These are phyloP conservation scores for Orchestes rusci DNA, from an alignment of 2,888 invertebrate species.

Conservation along the genomic window DNA sequence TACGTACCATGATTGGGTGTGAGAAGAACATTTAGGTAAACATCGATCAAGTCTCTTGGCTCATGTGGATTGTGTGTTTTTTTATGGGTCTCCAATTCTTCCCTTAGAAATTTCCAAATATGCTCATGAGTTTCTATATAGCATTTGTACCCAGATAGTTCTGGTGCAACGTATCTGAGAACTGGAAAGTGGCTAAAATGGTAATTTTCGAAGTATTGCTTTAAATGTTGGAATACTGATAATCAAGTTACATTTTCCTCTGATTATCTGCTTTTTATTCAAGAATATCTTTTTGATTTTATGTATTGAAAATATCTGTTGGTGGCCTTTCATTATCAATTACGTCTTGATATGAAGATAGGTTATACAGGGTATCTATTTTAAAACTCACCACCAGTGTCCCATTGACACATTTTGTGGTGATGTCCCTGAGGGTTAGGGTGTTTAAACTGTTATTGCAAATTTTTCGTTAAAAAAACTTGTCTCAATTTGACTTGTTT, in stretches of 20 bases:
- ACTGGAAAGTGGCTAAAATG: conserved; percentile 44
- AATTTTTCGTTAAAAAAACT: no score
- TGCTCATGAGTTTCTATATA: conserved; percentile 64
- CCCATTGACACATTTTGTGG: no score
- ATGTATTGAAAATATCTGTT: neutral
- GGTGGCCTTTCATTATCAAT: neutral
- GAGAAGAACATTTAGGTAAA: conserved; percentile 62
- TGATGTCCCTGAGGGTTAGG: no score
- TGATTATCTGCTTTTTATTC: no score
- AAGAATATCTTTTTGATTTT: no score
- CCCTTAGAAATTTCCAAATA: conserved; percentile 64
- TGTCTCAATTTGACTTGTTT: no score
- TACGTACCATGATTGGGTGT: conserved; percentile 49
- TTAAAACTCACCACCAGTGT: no score
- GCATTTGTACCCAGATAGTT: conserved; percentile 66
- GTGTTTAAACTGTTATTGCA: no score
- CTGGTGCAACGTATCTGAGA: conserved; percentile 57
- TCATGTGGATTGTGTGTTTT: conserved; percentile 53
- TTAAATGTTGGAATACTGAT: neutral
- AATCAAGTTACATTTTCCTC: no score
- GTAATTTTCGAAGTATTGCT: neutral
- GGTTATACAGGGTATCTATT: no score
- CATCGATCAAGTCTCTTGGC: conserved; percentile 75
- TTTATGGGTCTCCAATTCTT: conserved; percentile 66
- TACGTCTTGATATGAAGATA: conserved; percentile 32